phyloP scores from a whole-genome alignment of 2,797 vertebrate genomes.

The Peromyscus eremicus region DNA sequence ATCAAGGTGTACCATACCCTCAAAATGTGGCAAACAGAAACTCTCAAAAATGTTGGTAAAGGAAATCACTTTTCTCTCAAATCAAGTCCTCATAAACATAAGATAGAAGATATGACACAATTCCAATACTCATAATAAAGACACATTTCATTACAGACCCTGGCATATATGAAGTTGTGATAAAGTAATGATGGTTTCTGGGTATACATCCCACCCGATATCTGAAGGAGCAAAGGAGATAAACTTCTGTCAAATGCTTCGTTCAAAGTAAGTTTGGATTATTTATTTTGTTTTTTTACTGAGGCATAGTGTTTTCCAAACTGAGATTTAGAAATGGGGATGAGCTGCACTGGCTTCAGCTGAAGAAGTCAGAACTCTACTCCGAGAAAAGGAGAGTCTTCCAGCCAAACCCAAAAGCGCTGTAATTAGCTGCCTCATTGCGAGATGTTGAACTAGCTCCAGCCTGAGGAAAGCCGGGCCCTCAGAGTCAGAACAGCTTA shows the following conservation, averaged over 20 bases:
- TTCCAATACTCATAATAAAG: not conserved
- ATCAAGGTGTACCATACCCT: not conserved
- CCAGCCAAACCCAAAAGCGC: conserved; percentile 60
- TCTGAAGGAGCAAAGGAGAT: conserved; percentile 5
- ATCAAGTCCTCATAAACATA: conserved; percentile 45
- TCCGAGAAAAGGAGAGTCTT: conserved; percentile 60
- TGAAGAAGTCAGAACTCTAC: conserved; percentile 32
- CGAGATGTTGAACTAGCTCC: conserved; percentile 66
- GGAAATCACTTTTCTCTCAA: conserved; percentile 22
- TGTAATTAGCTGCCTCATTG: conserved; percentile 70
- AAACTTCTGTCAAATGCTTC: not conserved
- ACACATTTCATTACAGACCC: not conserved
- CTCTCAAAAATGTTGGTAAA: conserved; percentile 27
- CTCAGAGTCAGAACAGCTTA: conserved; percentile 54
- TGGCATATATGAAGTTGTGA: not conserved
- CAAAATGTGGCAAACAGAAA: not conserved
- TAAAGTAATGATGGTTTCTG: not conserved
- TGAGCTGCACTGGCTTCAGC: not conserved
- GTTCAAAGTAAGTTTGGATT: not conserved
- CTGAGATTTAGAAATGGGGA: conserved; percentile 40
- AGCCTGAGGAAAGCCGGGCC: conserved; percentile 41
- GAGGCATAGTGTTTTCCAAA: conserved; percentile 43
- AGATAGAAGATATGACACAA: not conserved
- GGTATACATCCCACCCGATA: not conserved
- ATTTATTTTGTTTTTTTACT: not conserved